Conservation (phyloP, 2,888 invertebrate species). For the Parnassius orleans region DNA sequence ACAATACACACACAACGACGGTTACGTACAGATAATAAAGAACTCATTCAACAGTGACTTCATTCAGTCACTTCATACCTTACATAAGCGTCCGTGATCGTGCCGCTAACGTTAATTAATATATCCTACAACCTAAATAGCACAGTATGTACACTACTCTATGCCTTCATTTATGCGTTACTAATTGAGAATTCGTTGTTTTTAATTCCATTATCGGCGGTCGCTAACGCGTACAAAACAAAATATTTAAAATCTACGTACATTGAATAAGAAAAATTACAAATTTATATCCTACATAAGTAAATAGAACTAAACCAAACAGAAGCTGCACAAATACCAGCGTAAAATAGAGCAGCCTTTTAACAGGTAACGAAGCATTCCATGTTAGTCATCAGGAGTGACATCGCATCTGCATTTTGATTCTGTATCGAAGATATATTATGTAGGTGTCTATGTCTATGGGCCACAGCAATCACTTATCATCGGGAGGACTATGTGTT, state of each 20-base stretch:
- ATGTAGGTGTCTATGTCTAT: too few relatives aligned
- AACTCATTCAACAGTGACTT: conserved; percentile 19
- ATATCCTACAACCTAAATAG: conserved; percentile 43
- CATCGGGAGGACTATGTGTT: too few relatives aligned
- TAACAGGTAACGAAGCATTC: too few relatives aligned
- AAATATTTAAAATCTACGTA: neutral
- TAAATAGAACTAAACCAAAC: too few relatives aligned
- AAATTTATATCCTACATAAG: too few relatives aligned
- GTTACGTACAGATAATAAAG: conserved; percentile 2
- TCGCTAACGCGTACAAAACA: conserved; percentile 6
- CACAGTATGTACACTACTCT: conserved; percentile 28
- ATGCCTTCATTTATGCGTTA: conserved; percentile 32
- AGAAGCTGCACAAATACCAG: too few relatives aligned
- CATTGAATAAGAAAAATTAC: too few relatives aligned
- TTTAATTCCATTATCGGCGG: conserved; percentile 23
- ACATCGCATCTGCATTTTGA: too few relatives aligned
- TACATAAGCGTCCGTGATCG: conserved; percentile 29
- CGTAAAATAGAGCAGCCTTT: too few relatives aligned
- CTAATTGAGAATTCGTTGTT: conserved; percentile 26
- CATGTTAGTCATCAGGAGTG: too few relatives aligned
- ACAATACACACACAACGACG: neutral
- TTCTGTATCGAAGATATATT: too few relatives aligned
- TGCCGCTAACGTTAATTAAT: conserved; percentile 34
- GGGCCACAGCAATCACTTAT: too few relatives aligned
- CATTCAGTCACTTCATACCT: conserved; percentile 24